Base-by-base conservation (phyloP, 2,797 vertebrate genomes). In the Cuculus canorus region DNA sequence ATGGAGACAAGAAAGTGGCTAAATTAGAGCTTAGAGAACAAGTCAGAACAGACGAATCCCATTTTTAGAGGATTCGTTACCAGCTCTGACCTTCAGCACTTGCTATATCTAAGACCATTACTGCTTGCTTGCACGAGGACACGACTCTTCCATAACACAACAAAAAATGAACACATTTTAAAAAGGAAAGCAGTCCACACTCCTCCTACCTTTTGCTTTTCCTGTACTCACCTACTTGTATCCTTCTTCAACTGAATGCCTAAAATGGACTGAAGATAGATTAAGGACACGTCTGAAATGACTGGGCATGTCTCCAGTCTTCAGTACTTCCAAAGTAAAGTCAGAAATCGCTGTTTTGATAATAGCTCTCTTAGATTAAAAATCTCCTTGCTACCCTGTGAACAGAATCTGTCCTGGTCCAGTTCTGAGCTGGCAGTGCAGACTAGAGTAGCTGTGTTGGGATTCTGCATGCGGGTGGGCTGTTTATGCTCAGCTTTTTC, bases 161-260 rank as follows among this genome's bases (percentile, higher is more conserved):
- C 48, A 59, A 64, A 64, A 90, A 80, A 68, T 7, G 0, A 50
- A 13, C 52, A 14, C 1, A 30, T 53, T 84, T 88, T 16, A 14
- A 66, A 54, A 18, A 68, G 80, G 19, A 69, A 71, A 50, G 24
- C 25, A 33, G 15, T 52, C 33, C 41, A 77, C 60, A 75, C 28
- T n/a, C 72, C 84, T 95, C 93, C 86, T 95, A 94, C 92, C 88
- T 96, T 92, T n/a, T 39, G 64, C 66, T 92, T 69, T 86, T 89
- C 93, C 78, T 75, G 61, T 56, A 53, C 88, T 77, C 61, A 39
- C 39, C 92, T 91, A 95, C 95, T 95, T 95, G 85, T 94, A 96
- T 50, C 94, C 94, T 90, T 95, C 95, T 84, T 95, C 93, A 87
- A 88, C 93, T 1, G 82, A 94, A 92, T 59, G 91, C 69, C 88